Evolutionary conservation across 2,797 vertebrate genomes (phyloP), one percentile per base, ranked within the genome.

Genomic region (Anabas testudineus): DNA sequence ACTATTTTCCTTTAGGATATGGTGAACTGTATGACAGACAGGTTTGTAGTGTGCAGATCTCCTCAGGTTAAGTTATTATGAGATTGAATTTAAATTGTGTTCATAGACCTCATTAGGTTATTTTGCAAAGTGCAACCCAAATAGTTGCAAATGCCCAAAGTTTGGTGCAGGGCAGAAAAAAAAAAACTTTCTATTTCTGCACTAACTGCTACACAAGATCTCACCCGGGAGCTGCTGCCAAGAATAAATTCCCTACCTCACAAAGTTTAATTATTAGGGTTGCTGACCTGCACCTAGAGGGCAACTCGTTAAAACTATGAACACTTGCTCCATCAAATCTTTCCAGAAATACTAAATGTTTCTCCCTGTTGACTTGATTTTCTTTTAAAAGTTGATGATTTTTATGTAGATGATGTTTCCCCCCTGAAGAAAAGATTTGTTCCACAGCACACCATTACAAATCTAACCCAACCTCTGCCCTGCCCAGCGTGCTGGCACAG

Each of bases 181-280:
- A 2, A 12, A 37, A 1, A 36, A 58, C 47, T 46, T 57, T 12
- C 8, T 69, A 28, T 58, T 76, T 13, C 71, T 51, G 21, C 59
- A 28, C 42, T 37, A 39, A 60, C 53, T 52, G 54, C 54, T 57
- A 51, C 9, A 66, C 36, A 60, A 34, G 2, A 19, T 72, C 52
- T 69, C 43, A 59, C 77, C 78, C 48, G 0, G 36, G 37, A 73
- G 63, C 61, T 2, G 19, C 65, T 82, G 78, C 74, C 84, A 84
- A 65, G 54, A 83, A 83, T 83, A 78, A 72, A 76, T 71, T 71
- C 68, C 74, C 69, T 58, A 59, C 83, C 81, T 84, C 68, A 63
- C 39, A 65, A 81, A 68, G 64, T 84, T 86, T 87, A 82, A 83
- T 90, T 83, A 86, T 81, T 70, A 86, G 70, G 71, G 84, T 46